Conservation (phyloP, 2,113 vertebrate species). For the Lycaon pictus region DNA sequence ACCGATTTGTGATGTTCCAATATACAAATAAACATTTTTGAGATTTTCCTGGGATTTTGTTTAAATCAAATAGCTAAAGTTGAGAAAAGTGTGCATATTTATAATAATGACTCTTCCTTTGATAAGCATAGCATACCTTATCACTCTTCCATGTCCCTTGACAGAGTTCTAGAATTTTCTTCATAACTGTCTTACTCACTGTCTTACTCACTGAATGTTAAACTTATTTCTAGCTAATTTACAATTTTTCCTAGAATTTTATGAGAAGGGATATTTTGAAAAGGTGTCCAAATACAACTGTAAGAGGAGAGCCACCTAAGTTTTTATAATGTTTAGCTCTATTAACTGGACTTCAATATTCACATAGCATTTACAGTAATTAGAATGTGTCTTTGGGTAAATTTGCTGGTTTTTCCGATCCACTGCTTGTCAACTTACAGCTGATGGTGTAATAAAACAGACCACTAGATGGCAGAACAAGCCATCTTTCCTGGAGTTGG, state of each 20-base stretch:
- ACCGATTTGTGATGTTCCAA: neutral
- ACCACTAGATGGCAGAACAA: slow-evolving; percentile 78
- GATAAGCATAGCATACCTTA: neutral
- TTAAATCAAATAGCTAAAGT: neutral
- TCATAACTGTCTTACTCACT: neutral
- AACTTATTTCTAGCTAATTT: neutral
- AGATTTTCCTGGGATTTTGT: neutral
- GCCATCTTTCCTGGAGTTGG: neutral
- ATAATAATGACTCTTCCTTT: neutral
- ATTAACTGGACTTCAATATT: neutral
- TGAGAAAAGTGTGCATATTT: neutral
- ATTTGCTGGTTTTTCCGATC: neutral
- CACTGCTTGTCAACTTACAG: neutral
- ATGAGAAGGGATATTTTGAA: neutral
- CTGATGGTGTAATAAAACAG: neutral
- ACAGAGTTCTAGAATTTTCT: neutral
- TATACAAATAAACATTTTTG: neutral
- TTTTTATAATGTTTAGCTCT: neutral
- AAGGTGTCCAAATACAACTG: neutral
- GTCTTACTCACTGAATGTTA: neutral
- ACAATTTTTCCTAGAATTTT: slow-evolving; percentile 1
- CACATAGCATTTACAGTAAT: neutral
- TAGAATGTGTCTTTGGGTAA: neutral
- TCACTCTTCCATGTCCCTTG: neutral
- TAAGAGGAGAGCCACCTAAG: accelerated